Percentiles rank a stretch among this genome's conserved stretches.
Conservation (phyloP, 2,888 invertebrate species). For the Drosophila siamana region DNA sequence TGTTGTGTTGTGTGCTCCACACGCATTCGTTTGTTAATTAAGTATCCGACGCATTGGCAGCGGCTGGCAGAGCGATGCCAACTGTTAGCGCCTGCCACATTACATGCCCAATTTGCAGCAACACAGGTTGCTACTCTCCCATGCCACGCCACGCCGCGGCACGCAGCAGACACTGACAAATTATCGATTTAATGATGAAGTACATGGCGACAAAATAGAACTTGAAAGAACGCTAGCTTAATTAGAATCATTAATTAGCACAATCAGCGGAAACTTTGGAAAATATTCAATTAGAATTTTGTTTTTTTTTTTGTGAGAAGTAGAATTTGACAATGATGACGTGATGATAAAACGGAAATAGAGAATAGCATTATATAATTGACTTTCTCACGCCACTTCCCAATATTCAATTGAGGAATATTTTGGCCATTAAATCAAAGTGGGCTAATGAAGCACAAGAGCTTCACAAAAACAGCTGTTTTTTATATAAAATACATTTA, state of each 20-base stretch:
- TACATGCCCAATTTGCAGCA: background rate
- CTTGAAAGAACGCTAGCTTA: background rate
- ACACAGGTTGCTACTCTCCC: background rate
- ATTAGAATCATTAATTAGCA: background rate
- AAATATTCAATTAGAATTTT: no score
- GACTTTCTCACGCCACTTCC: no score
- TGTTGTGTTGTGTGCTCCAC: background rate
- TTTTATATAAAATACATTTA: no score
- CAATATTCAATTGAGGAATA: no score
- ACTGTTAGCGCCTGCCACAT: constrained; percentile 2
- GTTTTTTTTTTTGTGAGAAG: no score
- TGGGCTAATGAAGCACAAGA: no score
- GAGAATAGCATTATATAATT: no score
- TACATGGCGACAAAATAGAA: background rate
- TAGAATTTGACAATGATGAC: no score
- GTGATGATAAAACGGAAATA: no score
- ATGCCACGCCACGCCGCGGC: no score
- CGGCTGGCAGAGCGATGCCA: background rate
- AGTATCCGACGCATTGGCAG: background rate
- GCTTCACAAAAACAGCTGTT: no score
- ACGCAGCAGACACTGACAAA: background rate
- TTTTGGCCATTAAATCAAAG: no score
- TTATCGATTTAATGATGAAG: background rate
- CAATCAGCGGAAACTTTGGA: background rate
- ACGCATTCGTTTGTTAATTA: constrained; percentile 1